phyloP scores from a whole-genome alignment of 2,888 invertebrate genomes.

The Spisula solida region DNA sequence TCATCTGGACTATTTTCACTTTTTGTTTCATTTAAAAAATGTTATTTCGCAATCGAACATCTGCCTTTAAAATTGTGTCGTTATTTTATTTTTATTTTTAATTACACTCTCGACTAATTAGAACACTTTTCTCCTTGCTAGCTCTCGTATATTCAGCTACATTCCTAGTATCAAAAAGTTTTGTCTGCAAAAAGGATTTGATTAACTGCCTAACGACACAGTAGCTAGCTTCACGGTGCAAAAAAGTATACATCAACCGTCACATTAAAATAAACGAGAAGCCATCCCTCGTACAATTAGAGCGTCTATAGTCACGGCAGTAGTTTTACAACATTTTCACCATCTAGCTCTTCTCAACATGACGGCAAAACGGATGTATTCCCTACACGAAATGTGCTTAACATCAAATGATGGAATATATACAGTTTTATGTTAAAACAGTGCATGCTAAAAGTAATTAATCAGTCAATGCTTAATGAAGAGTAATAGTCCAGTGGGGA shows the following conservation, averaged over 20 bases:
- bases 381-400: neutral
- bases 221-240: neutral
- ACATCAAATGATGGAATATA: neutral
- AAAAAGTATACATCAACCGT: slow-evolving; percentile 4
- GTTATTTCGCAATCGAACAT: no score
- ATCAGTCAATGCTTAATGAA: no score
- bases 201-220: slow-evolving; percentile 14
- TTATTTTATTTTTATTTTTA: neutral
- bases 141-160: neutral
- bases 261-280: slow-evolving; percentile 5
- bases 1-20: no score
- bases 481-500: no score
- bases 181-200: slow-evolving; percentile 6
- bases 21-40: no score
- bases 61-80: no score
- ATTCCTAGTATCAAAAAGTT: neutral
- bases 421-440: slow-evolving; percentile 1
- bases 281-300: neutral
- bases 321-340: no score
- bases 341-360: no score
- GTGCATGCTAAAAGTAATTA: no score
- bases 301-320: no score
- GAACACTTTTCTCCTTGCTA: neutral
- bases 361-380: neutral
- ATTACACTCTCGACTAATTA: neutral